These are phyloP conservation scores for Galerucella nymphaeae DNA, from an alignment of 2,888 invertebrate species.

Conservation along the genomic window DNA sequence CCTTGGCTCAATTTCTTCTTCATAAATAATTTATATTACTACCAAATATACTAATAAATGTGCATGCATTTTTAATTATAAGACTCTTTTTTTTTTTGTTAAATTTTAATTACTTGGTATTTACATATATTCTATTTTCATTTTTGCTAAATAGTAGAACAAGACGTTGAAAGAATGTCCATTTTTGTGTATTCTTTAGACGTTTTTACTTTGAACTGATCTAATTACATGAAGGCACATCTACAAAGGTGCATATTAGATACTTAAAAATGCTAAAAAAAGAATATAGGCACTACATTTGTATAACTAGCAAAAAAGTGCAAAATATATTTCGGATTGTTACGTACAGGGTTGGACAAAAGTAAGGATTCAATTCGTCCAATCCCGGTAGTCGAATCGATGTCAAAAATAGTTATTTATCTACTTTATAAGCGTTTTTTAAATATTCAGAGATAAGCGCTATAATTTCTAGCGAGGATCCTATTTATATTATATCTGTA, in stretches of 20 bases:
- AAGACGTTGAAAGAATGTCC: not conserved
- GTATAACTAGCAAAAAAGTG: not conserved
- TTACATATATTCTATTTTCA: constrained; percentile 2
- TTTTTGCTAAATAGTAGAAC: not conserved
- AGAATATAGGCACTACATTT: not conserved
- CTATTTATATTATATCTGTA: not conserved
- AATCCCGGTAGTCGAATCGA: no score
- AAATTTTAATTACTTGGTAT: not conserved
- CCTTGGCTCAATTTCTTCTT: no score
- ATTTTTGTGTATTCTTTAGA: not conserved
- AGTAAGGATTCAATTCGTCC: no score
- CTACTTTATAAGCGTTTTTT: not conserved
- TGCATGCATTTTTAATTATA: not conserved
- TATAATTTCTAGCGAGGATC: not conserved
- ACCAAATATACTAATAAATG: not conserved
- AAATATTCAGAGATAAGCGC: not conserved
- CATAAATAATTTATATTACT: not conserved
- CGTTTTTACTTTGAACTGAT: no score
- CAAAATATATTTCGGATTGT: not conserved
- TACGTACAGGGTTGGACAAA: no score
- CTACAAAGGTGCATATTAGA: not conserved
- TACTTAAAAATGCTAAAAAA: not conserved
- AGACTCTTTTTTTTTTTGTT: not conserved
- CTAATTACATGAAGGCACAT: not conserved
- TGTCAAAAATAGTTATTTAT: not conserved